Base-by-base conservation (phyloP, 2,113 vertebrate species). In the Oreochromis aureus region DNA sequence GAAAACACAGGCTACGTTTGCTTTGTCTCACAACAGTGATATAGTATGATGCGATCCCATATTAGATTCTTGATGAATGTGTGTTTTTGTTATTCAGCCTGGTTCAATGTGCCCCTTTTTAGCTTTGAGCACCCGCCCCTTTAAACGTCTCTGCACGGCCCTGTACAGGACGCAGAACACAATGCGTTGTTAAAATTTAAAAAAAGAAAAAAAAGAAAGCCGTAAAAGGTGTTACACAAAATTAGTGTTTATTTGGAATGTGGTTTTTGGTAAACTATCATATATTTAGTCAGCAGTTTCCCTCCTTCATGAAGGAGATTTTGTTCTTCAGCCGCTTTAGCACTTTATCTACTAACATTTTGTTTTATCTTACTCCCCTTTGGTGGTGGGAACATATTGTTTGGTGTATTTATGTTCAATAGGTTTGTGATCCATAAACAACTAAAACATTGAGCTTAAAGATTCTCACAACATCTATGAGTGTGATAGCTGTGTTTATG, bases 131-230 rank as follows among this genome's bases (percentile, higher is more conserved):
- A n/a, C n/a, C n/a, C n/a, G n/a, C n/a, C n/a, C n/a, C n/a, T n/a
- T n/a, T n/a, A n/a, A n/a, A n/a, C n/a, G n/a, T n/a, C n/a, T n/a
- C n/a, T n/a, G n/a, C n/a, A n/a, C n/a, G n/a, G n/a, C n/a, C n/a
- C n/a, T n/a, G n/a, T 55, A 55, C 54, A 55, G n/a, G 54, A 56
- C 3, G 22, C 11, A 24, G 54, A 56, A 56, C 3, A 56, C 11
- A 56, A 56, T 56, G 54, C 1, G 0, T 24, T 56, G 22, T 56
- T 56, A 56, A 55, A 55, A 55, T 55, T 54, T 55, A 0, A 22
- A 54, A 54, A 11, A 10, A 6, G 19, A 1, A 24, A 55, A 55
- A 55, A 55, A 55, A 56, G n/a, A 7, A 56, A 56, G 54, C 10
- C 0, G 5, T 54, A 54, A 54, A 0, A 54, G 53, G 3, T n/a